Evolutionary conservation across 2,113 vertebrate species (phyloP).

Genomic region (Poicephalus meyeri): DNA sequence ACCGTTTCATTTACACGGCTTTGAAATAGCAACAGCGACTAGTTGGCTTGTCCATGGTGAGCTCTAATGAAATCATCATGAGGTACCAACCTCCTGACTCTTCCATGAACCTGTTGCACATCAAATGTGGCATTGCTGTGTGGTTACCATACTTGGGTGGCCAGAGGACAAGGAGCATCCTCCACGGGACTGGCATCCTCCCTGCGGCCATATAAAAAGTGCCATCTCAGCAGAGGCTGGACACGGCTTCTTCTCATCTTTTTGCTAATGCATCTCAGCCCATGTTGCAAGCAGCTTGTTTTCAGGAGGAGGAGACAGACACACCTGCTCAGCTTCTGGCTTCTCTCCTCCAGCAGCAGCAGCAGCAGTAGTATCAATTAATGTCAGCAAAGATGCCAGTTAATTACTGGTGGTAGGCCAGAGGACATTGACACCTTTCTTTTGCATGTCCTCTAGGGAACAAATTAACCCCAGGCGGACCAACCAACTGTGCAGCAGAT

Average conservation of each 20-base stretch:
- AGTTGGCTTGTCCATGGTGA: neutral
- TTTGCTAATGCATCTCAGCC: neutral
- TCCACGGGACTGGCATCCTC: rapidly evolving
- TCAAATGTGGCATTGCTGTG: neutral
- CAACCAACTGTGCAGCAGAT: neutral
- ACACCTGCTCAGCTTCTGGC: neutral
- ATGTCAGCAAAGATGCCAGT: neutral
- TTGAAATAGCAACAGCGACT: neutral
- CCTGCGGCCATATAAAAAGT: neutral
- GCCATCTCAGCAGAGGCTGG: neutral
- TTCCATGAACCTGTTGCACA: neutral
- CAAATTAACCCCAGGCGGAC: neutral
- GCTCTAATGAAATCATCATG: neutral
- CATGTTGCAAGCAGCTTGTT: neutral
- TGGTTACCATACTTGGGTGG: neutral
- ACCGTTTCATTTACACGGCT: neutral
- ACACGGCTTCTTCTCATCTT: neutral
- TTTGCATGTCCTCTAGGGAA: neutral
- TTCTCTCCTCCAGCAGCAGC: neutral
- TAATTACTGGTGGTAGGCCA: neutral
- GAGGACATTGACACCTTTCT: constrained; percentile 1
- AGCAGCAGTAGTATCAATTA: neutral
- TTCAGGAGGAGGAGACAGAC: neutral
- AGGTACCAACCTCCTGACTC: neutral
- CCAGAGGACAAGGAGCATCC: neutral